Conservation (phyloP, 1,140 invertebrate genomes). For the Aradophagus sp. region DNA sequence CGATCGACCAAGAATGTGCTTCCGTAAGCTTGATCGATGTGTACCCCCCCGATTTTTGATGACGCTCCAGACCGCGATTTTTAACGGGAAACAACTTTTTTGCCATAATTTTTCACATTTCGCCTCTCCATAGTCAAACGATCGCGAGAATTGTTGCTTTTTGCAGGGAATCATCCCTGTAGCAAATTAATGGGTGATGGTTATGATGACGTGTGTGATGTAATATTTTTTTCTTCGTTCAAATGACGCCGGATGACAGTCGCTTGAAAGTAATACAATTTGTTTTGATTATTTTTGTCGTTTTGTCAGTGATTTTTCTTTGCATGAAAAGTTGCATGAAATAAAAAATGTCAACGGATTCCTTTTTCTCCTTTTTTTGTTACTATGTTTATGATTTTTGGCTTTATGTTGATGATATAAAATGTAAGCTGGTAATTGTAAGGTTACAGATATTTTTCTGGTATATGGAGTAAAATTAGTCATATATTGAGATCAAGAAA, state of each 20-base stretch:
- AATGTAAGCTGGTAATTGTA: constrained; percentile 32
- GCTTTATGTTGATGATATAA: constrained; percentile 27
- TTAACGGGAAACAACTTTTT: no score
- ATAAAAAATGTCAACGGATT: no score
- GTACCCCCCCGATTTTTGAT: constrained; percentile 63
- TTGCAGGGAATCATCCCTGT: constrained; percentile 24
- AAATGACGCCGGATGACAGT: constrained; percentile 12
- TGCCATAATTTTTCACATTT: no score
- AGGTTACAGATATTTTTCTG: constrained; percentile 16
- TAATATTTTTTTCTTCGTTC: constrained; percentile 23
- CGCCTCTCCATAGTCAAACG: no score
- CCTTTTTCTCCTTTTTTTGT: background rate
- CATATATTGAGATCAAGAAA: no score
- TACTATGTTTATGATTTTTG: constrained; percentile 1
- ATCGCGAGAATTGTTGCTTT: no score
- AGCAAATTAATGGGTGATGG: constrained; percentile 35
- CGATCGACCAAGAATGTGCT: constrained; percentile 69
- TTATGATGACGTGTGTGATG: constrained; percentile 41
- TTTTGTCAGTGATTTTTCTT: background rate
- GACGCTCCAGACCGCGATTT: background rate
- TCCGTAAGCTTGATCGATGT: constrained; percentile 69
- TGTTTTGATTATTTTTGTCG: background rate
- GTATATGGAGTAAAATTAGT: no score
- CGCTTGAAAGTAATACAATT: constrained; percentile 11
- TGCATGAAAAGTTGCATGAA: background rate